A percentile compares a stretch with the other conserved stretches of the same genome.
phyloP scores from a whole-genome alignment of 2,113 vertebrate species.

The Platichthys flesus region DNA sequence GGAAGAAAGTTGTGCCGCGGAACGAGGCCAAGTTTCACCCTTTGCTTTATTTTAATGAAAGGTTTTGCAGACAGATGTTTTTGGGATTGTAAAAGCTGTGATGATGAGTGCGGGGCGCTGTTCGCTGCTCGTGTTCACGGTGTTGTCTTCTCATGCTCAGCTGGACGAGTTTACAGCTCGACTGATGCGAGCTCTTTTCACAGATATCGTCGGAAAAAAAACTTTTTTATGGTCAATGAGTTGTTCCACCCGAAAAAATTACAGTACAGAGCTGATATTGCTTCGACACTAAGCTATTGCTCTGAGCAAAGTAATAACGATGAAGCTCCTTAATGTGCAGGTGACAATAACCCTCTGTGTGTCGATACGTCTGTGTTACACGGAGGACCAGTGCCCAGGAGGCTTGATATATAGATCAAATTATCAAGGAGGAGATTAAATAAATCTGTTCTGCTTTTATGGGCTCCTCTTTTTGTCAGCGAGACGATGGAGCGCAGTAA shows the following conservation, averaged over 20 bases:
- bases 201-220: constrained; percentile 1
- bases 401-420: constrained; percentile 62
- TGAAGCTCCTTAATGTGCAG: constrained; percentile 32
- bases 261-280: background rate
- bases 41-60: constrained; percentile 50
- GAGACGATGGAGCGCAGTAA: constrained; percentile 54
- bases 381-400: background rate
- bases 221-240: constrained; percentile 17
- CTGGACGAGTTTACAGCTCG: constrained; percentile 15
- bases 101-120: constrained; percentile 38
- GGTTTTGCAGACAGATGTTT: constrained; percentile 46
- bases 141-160: constrained; percentile 26
- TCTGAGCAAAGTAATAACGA: constrained; percentile 44
- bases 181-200: constrained; percentile 1
- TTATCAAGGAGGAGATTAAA: constrained; percentile 62
- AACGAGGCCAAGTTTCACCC: constrained; percentile 39
- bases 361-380: constrained; percentile 29
- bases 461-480: constrained; percentile 47
- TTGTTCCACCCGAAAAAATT: background rate
- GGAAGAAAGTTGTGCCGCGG: constrained; percentile 12
- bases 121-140: constrained; percentile 39
- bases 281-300: constrained; percentile 10
- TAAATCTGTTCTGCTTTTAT: constrained; percentile 61
- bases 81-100: constrained; percentile 22
- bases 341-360: constrained; percentile 48